Evolutionary conservation across 2,797 vertebrate genomes (phyloP), one percentile per base, ranked within the genome.

Genomic region (Acrossocheilus fasciatus): DNA sequence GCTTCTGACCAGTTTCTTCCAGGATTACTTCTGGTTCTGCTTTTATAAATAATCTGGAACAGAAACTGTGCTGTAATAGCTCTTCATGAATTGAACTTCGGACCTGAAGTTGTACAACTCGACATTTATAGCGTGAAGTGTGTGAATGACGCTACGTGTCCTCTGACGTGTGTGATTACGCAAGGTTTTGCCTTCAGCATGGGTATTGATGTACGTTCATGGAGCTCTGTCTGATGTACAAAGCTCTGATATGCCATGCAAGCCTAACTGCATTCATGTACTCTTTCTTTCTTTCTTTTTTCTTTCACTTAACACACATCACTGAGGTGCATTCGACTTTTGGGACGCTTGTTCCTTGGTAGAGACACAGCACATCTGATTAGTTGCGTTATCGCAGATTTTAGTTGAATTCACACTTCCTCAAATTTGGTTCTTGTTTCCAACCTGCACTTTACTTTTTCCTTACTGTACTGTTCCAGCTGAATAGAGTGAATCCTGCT

Each of bases 401-500:
- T 10, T 36, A 34, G 39, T 9, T 12, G 6, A 23, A 20, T 80
- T 30, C 9, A 20, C 17, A 23, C 69, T 73, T 83, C 41, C 52
- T 47, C 17, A 74, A 45, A 73, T 47, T 11, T 26, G 72, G 20
- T 39, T 83, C 18, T 75, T 83, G 81, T 47, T 74, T 83, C 14
- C 26, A n/a, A 14, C 2, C 30, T 1, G 3, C 12, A 6, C 20
- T 76, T 39, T 12, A 41, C 9, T 8, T 15, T 83, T 76, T 50
- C 1, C 45, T 54, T 57, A 30, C 36, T 43, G 57, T 39, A 50
- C 41, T 23, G 20, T 69, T 68, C 50, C 10, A 12, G 34, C 83
- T 77, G 83, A 78, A 45, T 78, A 17, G 47, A 30, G 26, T 69
- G 30, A 81, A 69, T 36, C 26, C 34, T 36, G 73, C 80, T 84